These are phyloP conservation scores for Motacilla alba DNA, from an alignment of 2,113 vertebrate genomes.

Conservation along the genomic window DNA sequence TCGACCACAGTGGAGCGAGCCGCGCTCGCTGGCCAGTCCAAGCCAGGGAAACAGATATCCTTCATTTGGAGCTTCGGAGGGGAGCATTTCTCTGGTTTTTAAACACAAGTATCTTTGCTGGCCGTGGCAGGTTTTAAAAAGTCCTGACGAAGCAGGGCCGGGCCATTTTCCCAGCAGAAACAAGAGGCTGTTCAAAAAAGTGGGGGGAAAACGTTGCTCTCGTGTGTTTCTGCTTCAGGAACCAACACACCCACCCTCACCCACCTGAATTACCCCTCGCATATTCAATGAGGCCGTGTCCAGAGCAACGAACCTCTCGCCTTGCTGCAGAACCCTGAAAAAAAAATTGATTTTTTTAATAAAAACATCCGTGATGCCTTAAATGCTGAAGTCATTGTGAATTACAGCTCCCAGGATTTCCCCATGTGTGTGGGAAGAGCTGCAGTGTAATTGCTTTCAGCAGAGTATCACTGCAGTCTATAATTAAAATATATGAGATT, in stretches of 20 bases:
- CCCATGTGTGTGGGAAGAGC: constrained; percentile 34
- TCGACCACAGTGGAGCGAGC: constrained; percentile 57
- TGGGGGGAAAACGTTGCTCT: not conserved
- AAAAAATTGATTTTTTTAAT: not conserved
- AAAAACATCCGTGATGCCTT: not conserved
- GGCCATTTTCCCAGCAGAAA: not conserved
- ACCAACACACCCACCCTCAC: accelerated
- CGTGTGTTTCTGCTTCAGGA: not conserved
- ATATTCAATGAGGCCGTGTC: not conserved
- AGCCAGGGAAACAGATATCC: not conserved
- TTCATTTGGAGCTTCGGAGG: not conserved
- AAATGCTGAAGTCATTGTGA: not conserved
- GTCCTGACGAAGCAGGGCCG: not conserved
- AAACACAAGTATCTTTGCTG: constrained; percentile 42
- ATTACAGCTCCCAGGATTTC: not conserved
- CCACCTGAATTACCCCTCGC: not conserved
- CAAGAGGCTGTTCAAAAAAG: not conserved
- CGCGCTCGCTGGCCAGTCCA: constrained; percentile 6
- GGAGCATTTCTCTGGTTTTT: not conserved
- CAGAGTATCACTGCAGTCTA: constrained; percentile 15
- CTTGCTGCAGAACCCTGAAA: not conserved
- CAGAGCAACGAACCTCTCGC: not conserved
- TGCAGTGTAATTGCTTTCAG: constrained; percentile 47
- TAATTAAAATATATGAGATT: constrained; percentile 45
- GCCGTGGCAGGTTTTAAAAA: not conserved